phyloP scores from a whole-genome alignment of 30 jellyfish, hydroid and myxozoan genomes.

The Aurelia aurita region DNA sequence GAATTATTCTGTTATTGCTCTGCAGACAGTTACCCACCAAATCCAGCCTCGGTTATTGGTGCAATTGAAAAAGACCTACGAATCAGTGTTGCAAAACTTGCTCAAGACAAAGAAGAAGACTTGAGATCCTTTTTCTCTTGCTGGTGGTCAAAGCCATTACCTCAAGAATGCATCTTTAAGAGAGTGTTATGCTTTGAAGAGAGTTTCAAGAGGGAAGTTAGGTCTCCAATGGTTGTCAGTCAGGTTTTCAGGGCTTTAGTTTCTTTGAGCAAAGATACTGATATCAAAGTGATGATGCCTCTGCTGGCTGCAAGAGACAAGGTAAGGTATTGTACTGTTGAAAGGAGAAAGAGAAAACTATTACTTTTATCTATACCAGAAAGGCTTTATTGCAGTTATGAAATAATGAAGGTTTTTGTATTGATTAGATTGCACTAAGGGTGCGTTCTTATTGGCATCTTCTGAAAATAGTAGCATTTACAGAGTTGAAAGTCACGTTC shows the following conservation, averaged over 20 bases:
- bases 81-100: constrained; percentile 63
- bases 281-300: constrained; percentile 87
- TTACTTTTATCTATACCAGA: too few relatives aligned
- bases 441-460: too few relatives aligned
- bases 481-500: too few relatives aligned
- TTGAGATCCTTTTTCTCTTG: constrained; percentile 81
- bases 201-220: constrained; percentile 69
- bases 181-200: constrained; percentile 92
- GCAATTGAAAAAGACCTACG: constrained; percentile 78
- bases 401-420: too few relatives aligned
- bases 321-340: too few relatives aligned
- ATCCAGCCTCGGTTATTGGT: constrained; percentile 92
- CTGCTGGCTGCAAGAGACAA: constrained; percentile 93
- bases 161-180: constrained; percentile 49
- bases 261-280: constrained; percentile 79
- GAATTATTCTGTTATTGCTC: too few relatives aligned
- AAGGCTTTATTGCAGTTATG: too few relatives aligned
- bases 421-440: too few relatives aligned
- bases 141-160: constrained; percentile 94
- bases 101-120: constrained; percentile 92
- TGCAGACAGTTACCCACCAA: constrained; percentile 71
- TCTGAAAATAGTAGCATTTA: too few relatives aligned
- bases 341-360: too few relatives aligned
- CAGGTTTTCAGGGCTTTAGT: constrained; percentile 88
- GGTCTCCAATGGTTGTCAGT: constrained; percentile 89